These are phyloP conservation scores for Hylaeus volcanicus DNA, from an alignment of 1,140 invertebrate genomes.

Conservation along the genomic window DNA sequence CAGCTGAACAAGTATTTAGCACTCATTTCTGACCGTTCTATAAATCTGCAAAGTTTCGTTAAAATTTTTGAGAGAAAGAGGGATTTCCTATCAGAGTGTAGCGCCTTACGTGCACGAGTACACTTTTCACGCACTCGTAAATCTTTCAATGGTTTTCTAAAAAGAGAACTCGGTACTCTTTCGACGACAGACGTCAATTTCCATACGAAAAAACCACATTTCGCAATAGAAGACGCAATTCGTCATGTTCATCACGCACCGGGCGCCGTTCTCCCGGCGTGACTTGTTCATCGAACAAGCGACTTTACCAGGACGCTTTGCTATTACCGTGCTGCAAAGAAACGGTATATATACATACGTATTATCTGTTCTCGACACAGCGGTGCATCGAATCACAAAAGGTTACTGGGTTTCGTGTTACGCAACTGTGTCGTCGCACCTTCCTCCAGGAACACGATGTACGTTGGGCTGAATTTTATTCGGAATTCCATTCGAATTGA, in stretches of 20 bases:
- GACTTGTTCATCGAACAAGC: constrained; percentile 74
- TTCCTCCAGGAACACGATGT: constrained; percentile 53
- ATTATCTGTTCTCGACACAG: constrained; percentile 61
- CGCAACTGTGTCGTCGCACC: constrained; percentile 62
- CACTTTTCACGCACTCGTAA: background rate
- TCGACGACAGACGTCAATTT: background rate
- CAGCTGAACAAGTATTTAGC: no score
- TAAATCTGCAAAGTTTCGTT: no score
- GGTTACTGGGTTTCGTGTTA: constrained; percentile 76
- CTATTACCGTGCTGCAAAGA: constrained; percentile 70
- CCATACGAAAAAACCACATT: background rate
- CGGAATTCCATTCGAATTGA: background rate
- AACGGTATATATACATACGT: constrained; percentile 50
- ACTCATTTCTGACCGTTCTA: no score
- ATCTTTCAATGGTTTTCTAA: background rate
- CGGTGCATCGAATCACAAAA: constrained; percentile 71
- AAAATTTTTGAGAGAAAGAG: no score
- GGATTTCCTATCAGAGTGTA: background rate
- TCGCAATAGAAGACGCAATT: constrained; percentile 34
- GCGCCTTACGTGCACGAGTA: background rate
- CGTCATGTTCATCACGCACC: constrained; percentile 68
- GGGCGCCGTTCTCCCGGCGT: constrained; percentile 59
- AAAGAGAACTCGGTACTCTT: background rate
- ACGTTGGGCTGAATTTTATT: background rate
- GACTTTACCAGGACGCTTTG: constrained; percentile 72